Evolutionary conservation across 2,797 vertebrate species (phyloP).

Genomic region (Tinamus major): DNA sequence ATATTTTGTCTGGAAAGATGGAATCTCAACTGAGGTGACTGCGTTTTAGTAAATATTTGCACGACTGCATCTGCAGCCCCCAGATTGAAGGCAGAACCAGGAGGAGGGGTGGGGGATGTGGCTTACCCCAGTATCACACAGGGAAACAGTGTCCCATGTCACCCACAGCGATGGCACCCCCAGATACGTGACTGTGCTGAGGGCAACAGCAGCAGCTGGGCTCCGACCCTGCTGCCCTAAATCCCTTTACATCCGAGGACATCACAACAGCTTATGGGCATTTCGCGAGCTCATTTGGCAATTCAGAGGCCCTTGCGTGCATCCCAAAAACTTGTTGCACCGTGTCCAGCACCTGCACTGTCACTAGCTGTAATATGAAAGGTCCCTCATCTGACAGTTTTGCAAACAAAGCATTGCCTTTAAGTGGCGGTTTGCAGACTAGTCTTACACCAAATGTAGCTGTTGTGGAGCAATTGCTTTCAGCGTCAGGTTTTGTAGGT

Average conservation of each 20-base stretch:
- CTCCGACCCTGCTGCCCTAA: background rate
- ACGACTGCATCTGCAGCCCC: background rate
- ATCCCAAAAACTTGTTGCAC: background rate
- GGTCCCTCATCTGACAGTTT: background rate
- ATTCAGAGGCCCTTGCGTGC: background rate
- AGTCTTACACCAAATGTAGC: background rate
- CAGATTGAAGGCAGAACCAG: background rate
- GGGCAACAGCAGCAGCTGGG: background rate
- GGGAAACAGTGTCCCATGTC: background rate
- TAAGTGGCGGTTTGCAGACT: slow-evolving; percentile 15
- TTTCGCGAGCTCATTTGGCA: background rate
- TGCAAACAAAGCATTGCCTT: background rate
- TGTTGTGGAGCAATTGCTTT: slow-evolving; percentile 14
- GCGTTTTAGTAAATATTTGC: background rate
- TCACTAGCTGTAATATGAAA: background rate
- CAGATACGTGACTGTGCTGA: accelerated
- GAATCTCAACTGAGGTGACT: background rate
- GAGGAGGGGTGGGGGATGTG: background rate
- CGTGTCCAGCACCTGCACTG: background rate
- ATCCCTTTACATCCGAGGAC: background rate
- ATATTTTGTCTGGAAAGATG: slow-evolving; percentile 7
- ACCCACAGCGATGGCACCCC: accelerated
- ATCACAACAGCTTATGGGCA: background rate
- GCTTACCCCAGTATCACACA: background rate
- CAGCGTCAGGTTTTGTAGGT: background rate